Conservation (phyloP, 2,797 vertebrate genomes). For the Falco rusticolus region DNA sequence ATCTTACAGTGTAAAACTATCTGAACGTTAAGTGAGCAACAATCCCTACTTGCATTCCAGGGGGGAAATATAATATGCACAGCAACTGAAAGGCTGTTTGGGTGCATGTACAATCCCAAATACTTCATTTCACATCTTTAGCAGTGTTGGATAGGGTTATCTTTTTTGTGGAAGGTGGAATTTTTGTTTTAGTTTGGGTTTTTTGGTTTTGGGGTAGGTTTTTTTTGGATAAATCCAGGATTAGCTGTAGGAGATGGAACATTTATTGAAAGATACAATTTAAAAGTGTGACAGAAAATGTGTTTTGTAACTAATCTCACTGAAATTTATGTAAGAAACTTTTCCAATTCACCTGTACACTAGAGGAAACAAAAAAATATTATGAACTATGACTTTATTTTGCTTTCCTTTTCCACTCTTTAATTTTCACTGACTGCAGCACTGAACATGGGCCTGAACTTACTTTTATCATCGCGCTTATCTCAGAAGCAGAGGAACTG, state of each 20-base stretch:
- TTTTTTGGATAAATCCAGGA: constrained; percentile 33
- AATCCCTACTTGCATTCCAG: neutral
- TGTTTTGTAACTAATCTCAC: constrained; percentile 21
- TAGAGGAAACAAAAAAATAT: neutral
- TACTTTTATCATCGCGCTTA: neutral
- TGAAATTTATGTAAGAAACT: neutral
- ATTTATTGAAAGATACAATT: constrained; percentile 15
- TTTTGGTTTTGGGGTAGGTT: neutral
- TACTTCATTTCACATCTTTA: neutral
- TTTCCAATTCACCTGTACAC: neutral
- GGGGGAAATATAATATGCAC: too few species aligned
- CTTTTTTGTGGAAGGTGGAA: neutral
- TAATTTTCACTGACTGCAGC: neutral
- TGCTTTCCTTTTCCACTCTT: neutral
- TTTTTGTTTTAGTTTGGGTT: neutral
- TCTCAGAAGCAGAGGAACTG: neutral
- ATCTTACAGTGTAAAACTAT: neutral
- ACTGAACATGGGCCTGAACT: neutral
- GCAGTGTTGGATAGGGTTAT: neutral
- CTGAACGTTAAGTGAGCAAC: neutral
- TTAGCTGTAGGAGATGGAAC: constrained; percentile 26
- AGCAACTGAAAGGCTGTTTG: neutral
- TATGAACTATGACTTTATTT: neutral
- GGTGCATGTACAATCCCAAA: neutral
- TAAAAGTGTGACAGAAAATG: constrained; percentile 14